Conservation (phyloP, 2,888 invertebrate genomes). For the Nephrotoma appendiculata region DNA sequence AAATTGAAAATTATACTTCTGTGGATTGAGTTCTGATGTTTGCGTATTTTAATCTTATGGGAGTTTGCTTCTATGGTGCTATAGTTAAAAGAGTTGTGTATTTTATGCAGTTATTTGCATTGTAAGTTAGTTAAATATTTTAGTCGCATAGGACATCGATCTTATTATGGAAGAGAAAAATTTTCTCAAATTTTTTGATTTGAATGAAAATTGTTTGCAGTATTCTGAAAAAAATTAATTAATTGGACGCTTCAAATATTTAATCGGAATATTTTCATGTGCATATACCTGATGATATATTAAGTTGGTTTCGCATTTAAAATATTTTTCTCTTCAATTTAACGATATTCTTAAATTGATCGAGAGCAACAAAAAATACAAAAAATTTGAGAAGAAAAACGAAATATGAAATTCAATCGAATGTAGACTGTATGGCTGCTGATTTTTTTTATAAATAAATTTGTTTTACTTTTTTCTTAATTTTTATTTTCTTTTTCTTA, state of each 20-base stretch:
- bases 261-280: too few relatives aligned
- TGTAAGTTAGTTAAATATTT: neutral
- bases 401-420: neutral
- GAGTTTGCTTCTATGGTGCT: neutral
- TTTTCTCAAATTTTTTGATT: too few relatives aligned
- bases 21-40: neutral
- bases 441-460: neutral
- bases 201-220: too few relatives aligned
- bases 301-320: neutral
- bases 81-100: neutral
- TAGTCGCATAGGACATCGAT: neutral
- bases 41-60: neutral
- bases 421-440: neutral
- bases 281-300: too few relatives aligned
- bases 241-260: too few relatives aligned
- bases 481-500: neutral
- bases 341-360: neutral
- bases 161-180: too few relatives aligned
- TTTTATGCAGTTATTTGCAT: neutral
- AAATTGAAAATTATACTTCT: neutral
- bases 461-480: neutral
- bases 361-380: neutral
- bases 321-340: neutral
- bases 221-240: too few relatives aligned
- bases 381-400: neutral